Evolutionary conservation across 1,140 invertebrate species (phyloP), one percentile per base, ranked within the genome.

Genomic region (Maconellicoccus hirsutus): DNA sequence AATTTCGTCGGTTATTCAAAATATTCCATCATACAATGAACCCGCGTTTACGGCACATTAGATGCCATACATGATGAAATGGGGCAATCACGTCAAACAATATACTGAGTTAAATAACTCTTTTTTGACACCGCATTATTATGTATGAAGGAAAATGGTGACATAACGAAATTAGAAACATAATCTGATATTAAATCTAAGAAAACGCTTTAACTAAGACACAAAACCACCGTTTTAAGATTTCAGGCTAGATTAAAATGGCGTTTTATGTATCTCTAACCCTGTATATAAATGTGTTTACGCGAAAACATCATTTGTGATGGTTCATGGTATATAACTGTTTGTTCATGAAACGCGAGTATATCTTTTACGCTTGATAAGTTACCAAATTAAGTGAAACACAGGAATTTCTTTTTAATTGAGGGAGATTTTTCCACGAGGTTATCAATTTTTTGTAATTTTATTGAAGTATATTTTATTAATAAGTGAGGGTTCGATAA

Each of bases 161-260:
- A 52, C 42, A 52, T 52, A 52, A 52, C 42, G n/a, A 52, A 52
- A 52, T 52, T 52, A 52, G 42, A 52, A 52, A 52, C 42, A 52
- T 52, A 52, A 52, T 52, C 42, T 52, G 42, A 16, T 52, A 52
- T 52, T 52, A 52, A 52, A 52, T 52, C 42, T 52, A 52, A 52
- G 42, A 52, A 52, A 52, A 52, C n/a, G n/a, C 42, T 52, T 52
- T 16, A 52, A 52, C 12, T 52, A 19, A 8, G 42, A 52, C 6
- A 52, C 42, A 52, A 52, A 52, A 52, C 42, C 42, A 8, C 12
- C 42, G 42, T 52, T 19, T 16, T 52, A 52, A 52, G 42, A 52
- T 52, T 16, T 33, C 29, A 14, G 42, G 42, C 42, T 52, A 16
- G 42, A 52, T 52, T 52, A 52, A 52, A 52, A 19, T 16, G 3